Base-by-base conservation (phyloP, 2,888 invertebrate species). In the Stegophylla sp. region DNA sequence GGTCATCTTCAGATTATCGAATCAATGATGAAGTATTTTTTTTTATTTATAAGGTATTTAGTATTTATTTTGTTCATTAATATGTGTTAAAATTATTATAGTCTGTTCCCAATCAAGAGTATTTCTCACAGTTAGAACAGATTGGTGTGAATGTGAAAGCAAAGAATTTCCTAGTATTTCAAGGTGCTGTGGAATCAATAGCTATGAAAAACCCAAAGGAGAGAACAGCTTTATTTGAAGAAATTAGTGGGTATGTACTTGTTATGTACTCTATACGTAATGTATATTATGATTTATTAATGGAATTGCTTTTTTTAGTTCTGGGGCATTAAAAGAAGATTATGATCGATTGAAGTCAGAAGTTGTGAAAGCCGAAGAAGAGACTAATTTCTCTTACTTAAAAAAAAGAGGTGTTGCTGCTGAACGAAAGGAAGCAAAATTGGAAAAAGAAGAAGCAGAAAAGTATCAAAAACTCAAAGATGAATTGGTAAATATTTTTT, bases 151-250 rank as follows among this genome's bases (percentile, higher is more conserved):
- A 98, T 87, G 98, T 97, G 48, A 99, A 99, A 87, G 98, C 98
- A 1, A 98, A 98, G 87, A 99, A 99, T 87, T 99, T 99, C 87
- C 88, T 99, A 64, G 99, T 99, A 9, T 99, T 98, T 87, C 99
- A 99, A 91, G 99, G 99, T 0, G 97, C 97, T 0, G 98, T 99
- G 0, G 99, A 99, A 87, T 97, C 95, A 81, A 98, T 99, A 84
- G 99, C 99, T 15, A 99, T 99, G 98, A 99, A 99, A 88, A 98
- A 97, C 87, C 98, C 99, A 0, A 98, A 98, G 86, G 99, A 99
- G 87, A 91, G 98, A 86, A 98, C 98, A 0, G 92, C 93, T 0
- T 89, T 99, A 45, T 98, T 99, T 89, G 99, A 99, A 86, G 98
- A 99, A 89, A 97, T 99, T 82, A 98, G 98, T 88, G 93, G 95